Evolutionary conservation across 2,888 invertebrate genomes (phyloP).

Genomic region (Acholoe squamosa): DNA sequence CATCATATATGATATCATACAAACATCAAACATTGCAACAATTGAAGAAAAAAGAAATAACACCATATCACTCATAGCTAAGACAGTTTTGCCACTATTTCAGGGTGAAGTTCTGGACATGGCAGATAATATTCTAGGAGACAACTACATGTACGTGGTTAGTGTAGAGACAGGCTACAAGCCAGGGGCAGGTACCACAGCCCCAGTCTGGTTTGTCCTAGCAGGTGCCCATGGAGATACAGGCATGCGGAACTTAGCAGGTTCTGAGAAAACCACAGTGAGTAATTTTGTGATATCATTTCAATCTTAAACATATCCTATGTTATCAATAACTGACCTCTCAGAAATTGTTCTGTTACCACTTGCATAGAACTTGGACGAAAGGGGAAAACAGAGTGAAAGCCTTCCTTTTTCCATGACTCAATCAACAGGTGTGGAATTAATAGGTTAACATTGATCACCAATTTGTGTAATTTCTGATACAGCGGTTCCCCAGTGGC

Average conservation of each 20-base stretch:
- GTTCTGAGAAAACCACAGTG: not conserved
- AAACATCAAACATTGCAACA: too few species aligned
- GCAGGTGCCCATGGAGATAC: conserved; percentile 79
- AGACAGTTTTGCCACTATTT: too few species aligned
- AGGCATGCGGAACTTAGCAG: conserved; percentile 76
- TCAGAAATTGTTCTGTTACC: too few species aligned
- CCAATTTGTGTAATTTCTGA: not conserved
- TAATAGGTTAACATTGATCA: not conserved
- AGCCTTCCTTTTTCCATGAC: too few species aligned
- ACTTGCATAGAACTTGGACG: too few species aligned
- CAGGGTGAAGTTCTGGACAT: conserved; percentile 82
- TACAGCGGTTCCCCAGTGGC: conserved; percentile 46
- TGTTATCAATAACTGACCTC: too few species aligned
- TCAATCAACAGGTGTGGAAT: too few species aligned
- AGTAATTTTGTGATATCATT: not conserved
- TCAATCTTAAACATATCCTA: too few species aligned
- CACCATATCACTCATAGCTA: too few species aligned
- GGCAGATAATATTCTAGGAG: conserved; percentile 82
- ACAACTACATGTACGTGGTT: conserved; percentile 83
- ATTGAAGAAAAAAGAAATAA: too few species aligned
- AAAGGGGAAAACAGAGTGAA: too few species aligned
- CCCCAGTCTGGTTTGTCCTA: conserved; percentile 78
- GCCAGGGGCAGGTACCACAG: conserved; percentile 77
- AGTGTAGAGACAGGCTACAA: conserved; percentile 82
- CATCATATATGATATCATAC: too few species aligned